Evolutionary conservation across 2,113 vertebrate genomes (phyloP).

Genomic region (Cricetomys ansorgei): DNA sequence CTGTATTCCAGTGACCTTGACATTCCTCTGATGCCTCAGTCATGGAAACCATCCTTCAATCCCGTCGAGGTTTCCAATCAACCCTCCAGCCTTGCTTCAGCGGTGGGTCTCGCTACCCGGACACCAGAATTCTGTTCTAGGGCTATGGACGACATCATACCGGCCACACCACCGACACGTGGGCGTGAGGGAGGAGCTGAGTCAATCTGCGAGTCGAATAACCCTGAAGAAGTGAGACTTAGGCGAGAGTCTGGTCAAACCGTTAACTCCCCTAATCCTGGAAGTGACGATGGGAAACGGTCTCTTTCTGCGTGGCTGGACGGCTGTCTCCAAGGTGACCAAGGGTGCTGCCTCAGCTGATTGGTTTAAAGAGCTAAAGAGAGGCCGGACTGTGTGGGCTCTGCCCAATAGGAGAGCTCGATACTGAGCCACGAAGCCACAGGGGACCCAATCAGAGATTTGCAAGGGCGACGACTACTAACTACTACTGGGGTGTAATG

Average conservation of each 20-base stretch:
- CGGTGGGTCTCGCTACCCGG: rapidly evolving
- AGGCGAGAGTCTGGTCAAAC: no score
- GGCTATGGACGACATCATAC: not conserved
- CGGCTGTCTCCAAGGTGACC: not conserved
- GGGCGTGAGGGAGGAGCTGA: not conserved
- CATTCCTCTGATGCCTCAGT: not conserved
- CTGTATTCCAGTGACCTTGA: not conserved
- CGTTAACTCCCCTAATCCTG: not conserved
- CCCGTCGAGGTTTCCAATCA: not conserved
- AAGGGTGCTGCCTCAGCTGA: not conserved
- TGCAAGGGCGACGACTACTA: rapidly evolving
- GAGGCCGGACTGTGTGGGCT: rapidly evolving
- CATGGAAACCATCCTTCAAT: no score
- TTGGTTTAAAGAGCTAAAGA: not conserved
- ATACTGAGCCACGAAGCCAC: rapidly evolving
- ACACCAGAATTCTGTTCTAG: not conserved
- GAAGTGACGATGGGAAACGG: not conserved
- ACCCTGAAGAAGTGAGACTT: not conserved
- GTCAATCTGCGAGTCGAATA: not conserved
- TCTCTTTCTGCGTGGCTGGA: rapidly evolving
- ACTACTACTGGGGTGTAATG: rapidly evolving
- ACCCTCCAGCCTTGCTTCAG: not conserved
- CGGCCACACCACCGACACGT: not conserved
- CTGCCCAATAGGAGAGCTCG: slow-evolving; percentile 23
- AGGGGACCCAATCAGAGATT: slow-evolving; percentile 10